Base-by-base conservation (phyloP, 2,888 invertebrate genomes). In the Aleiodes testaceus region DNA sequence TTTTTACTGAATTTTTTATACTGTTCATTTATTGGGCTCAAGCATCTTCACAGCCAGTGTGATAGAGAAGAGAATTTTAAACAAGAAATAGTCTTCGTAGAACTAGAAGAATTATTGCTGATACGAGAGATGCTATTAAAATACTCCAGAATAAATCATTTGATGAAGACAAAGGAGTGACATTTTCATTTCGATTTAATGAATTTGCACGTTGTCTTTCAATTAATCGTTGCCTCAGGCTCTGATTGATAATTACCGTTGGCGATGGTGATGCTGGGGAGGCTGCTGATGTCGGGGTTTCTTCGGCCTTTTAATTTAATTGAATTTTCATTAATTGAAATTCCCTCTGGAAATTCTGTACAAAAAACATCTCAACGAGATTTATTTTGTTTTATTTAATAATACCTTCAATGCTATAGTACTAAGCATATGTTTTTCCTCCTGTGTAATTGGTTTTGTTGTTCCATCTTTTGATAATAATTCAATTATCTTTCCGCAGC, bases 401-500 rank as follows among this genome's bases (percentile, higher is more conserved):
- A 69, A 66, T 81, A 90, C 90, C 84, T 90, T 90, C 14, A 90
- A 84, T 52, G 90, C 88, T 68, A 45, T 26, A 74, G 89, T 89
- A 75, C 89, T 86, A 20, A 91, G 84, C 81, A 91, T 85, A 49
- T 88, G 88, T 30, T 88, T 88, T 77, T 91, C 91, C 77, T 91
- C 90, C 76, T 88, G 85, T 0, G 90, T 90, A 18, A 90, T 85
- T 9, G 88, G 88, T 75, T 83, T 84, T 26, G 85, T 82, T 4
- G 83, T 81, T 44, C 84, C 83, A 53, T 85, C 85, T 67, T 86
- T 85, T 1, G 88, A 85, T 55, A 93, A 84, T 69, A 91, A 88
- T 66, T 89, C 85, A 2, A 88, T 84, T 65, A 92, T 89, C 77
- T 88, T 88, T 0, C 93, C 93, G 87, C 93, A 94, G 11, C 86